phyloP scores from a whole-genome alignment of 2,113 vertebrate species.

The Ophiodon elongatus region DNA sequence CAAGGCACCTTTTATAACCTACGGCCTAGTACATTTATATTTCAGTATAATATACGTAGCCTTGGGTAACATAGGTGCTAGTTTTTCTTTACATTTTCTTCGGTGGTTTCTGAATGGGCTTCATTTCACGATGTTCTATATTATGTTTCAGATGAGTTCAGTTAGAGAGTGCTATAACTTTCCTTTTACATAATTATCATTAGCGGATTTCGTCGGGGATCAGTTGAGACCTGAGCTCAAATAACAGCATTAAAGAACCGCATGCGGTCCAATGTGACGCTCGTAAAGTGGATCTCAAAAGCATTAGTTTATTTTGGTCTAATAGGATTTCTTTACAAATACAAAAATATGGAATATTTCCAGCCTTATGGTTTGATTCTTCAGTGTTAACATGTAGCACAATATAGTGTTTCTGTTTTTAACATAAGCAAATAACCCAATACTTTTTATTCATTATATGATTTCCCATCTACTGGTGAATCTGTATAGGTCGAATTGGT shows the following conservation, averaged over 20 bases:
- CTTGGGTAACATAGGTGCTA: neutral
- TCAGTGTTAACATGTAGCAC: neutral
- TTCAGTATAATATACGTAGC: neutral
- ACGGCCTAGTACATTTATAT: neutral
- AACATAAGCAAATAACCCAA: neutral
- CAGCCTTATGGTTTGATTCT: too few relatives aligned
- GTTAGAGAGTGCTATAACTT: too few relatives aligned
- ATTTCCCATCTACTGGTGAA: neutral
- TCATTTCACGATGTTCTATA: too few relatives aligned
- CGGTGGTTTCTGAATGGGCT: neutral
- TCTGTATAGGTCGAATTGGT: neutral
- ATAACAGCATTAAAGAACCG: neutral
- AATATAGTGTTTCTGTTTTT: neutral
- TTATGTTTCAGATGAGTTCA: too few relatives aligned
- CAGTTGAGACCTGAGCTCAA: neutral
- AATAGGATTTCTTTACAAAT: neutral
- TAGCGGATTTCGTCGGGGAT: too few relatives aligned
- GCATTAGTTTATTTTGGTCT: neutral
- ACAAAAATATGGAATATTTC: neutral
- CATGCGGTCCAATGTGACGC: too few relatives aligned
- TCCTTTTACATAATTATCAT: too few relatives aligned
- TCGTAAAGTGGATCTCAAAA: neutral
- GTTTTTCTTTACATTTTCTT: neutral
- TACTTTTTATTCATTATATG: neutral
- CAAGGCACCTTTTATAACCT: neutral